A percentile compares a stretch with the other conserved stretches of the same genome.
These are phyloP conservation scores for Bradypus variegatus DNA, from an alignment of 2,797 vertebrate species.

Conservation along the genomic window DNA sequence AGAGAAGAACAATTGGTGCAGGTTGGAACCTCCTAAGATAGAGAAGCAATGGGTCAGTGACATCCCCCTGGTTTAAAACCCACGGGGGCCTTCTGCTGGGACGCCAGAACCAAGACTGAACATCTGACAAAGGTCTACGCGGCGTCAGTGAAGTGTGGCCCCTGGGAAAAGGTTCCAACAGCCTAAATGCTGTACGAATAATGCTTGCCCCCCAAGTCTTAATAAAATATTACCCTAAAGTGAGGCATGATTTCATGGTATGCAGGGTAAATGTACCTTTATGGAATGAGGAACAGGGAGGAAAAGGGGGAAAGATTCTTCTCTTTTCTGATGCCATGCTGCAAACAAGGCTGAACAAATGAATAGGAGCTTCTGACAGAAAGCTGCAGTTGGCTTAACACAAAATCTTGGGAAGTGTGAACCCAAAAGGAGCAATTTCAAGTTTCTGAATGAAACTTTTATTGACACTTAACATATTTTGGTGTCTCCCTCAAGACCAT, in stretches of 20 bases:
- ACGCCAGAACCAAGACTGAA: not conserved
- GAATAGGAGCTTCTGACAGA: not conserved
- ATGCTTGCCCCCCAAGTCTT: not conserved
- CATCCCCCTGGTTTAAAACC: not conserved
- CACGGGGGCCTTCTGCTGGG: not conserved
- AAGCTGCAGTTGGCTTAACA: not conserved
- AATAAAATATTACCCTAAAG: not conserved
- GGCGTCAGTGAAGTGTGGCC: not conserved
- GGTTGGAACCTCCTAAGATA: not conserved
- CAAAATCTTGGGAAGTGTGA: not conserved
- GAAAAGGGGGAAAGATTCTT: not conserved
- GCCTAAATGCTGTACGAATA: not conserved
- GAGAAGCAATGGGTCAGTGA: too few relatives aligned
- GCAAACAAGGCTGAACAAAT: not conserved
- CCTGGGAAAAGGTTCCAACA: not conserved
- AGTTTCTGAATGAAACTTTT: conserved; percentile 10
- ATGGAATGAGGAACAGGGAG: conserved; percentile 24
- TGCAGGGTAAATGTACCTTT: not conserved
- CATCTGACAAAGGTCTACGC: not conserved
- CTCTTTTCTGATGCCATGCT: not conserved
- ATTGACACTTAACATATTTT: conserved; percentile 6
- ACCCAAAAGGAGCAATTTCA: conserved; percentile 4
- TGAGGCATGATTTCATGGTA: not conserved
- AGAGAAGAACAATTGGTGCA: not conserved
- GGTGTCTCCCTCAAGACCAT: not conserved